These are phyloP conservation scores for Rhipidura dahli DNA, from an alignment of 2,113 vertebrate species.

Conservation along the genomic window DNA sequence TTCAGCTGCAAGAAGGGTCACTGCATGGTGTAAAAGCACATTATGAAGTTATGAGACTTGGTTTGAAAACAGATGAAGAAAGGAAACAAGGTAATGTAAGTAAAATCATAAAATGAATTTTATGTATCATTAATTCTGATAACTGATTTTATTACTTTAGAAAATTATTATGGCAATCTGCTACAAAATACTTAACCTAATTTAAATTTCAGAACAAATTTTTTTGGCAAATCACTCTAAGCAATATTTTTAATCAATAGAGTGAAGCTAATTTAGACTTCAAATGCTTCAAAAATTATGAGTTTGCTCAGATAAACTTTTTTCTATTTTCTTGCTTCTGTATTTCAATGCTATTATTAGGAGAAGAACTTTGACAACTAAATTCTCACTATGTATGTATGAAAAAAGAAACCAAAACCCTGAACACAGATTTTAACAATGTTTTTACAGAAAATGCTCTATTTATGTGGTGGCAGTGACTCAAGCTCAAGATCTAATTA, in stretches of 20 bases:
- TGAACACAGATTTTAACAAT: neutral
- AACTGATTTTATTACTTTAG: slow-evolving; percentile 70
- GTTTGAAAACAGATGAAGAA: slow-evolving; percentile 48
- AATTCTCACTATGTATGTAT: neutral
- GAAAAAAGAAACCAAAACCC: neutral
- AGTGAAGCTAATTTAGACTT: slow-evolving; percentile 70
- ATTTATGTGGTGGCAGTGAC: neutral
- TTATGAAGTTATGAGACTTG: slow-evolving; percentile 9
- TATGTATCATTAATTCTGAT: slow-evolving; percentile 74
- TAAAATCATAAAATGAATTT: slow-evolving; percentile 71
- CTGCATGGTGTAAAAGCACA: neutral
- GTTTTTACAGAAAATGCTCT: neutral
- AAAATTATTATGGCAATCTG: slow-evolving; percentile 71
- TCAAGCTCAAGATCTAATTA: neutral
- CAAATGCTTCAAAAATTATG: slow-evolving; percentile 4
- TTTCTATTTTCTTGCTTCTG: neutral
- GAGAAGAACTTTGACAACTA: neutral
- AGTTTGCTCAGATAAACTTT: slow-evolving; percentile 33
- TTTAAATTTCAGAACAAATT: slow-evolving; percentile 67
- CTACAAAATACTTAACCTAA: slow-evolving; percentile 71
- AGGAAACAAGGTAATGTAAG: slow-evolving; percentile 36
- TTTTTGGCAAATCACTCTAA: slow-evolving; percentile 62
- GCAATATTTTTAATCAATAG: slow-evolving; percentile 72
- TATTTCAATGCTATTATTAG: slow-evolving; percentile 1
- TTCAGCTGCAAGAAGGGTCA: neutral